Conservation (phyloP, 64 coral and sea anemone genomes). For the Montipora foliosa region DNA sequence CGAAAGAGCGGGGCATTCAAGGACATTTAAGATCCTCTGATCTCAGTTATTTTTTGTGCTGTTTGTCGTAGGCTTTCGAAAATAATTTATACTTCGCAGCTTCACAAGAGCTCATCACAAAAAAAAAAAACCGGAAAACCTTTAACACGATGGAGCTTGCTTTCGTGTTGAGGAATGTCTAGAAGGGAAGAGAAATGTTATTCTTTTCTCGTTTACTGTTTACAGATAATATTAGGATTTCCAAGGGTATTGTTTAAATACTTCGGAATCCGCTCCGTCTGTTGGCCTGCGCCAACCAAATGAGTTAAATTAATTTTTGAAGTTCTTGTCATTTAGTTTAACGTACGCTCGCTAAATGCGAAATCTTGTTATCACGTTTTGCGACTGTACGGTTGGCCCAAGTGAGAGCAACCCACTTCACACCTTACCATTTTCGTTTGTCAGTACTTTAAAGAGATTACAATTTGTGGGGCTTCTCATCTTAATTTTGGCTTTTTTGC, state of each 20-base stretch:
- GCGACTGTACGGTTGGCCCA: slow-evolving; percentile 6
- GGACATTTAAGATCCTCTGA: not conserved
- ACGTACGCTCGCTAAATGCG: slow-evolving; percentile 47
- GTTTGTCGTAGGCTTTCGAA: not conserved
- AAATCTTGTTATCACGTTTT: slow-evolving; percentile 53
- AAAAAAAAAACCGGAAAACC: not conserved
- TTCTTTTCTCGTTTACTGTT: slow-evolving; percentile 50
- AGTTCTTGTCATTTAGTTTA: slow-evolving; percentile 54
- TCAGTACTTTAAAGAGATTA: slow-evolving; percentile 30
- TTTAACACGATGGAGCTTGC: not conserved
- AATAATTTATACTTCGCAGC: not conserved
- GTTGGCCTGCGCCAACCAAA: slow-evolving; percentile 15
- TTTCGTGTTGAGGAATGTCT: slow-evolving; percentile 43
- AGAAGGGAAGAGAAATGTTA: slow-evolving; percentile 27
- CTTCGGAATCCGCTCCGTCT: slow-evolving; percentile 40
- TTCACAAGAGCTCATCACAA: slow-evolving; percentile 6
- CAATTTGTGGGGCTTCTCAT: not conserved
- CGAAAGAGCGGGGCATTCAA: not conserved
- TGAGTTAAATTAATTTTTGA: slow-evolving; percentile 59
- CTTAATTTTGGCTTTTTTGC: not conserved
- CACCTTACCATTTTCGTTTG: slow-evolving; percentile 32
- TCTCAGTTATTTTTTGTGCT: slow-evolving; percentile 9
- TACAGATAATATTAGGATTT: slow-evolving; percentile 63
- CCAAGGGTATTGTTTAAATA: slow-evolving; percentile 38
- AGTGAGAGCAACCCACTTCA: slow-evolving; percentile 43